These are phyloP conservation scores for Haliclystus octoradiatus DNA, from an alignment of 30 jellyfish, hydroid and myxozoan genomes.

Conservation along the genomic window DNA sequence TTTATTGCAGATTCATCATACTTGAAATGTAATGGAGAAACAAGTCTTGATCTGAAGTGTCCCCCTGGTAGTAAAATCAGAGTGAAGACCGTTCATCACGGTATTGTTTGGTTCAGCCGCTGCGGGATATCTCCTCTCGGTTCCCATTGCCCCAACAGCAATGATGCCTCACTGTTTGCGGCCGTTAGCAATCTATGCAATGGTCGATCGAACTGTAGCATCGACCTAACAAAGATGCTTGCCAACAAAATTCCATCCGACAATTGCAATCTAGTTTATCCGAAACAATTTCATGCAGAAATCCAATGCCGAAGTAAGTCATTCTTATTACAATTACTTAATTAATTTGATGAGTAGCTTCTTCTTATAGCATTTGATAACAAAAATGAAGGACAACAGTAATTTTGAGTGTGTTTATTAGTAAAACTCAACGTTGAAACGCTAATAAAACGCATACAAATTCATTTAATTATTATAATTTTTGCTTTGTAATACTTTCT, in stretches of 20 bases:
- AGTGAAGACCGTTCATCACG: constrained; percentile 36
- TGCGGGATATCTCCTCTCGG: constrained; percentile 42
- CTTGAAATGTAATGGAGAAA: constrained; percentile 14
- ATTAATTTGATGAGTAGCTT: too few relatives aligned
- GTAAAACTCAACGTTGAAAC: too few relatives aligned
- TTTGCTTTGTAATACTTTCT: too few relatives aligned
- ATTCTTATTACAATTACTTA: too few relatives aligned
- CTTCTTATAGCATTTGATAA: too few relatives aligned
- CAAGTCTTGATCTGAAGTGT: constrained; percentile 11
- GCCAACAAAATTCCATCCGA: too few relatives aligned
- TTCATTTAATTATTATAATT: too few relatives aligned
- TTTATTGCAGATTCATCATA: too few relatives aligned
- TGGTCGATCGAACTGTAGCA: constrained; percentile 17
- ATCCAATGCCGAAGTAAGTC: background rate
- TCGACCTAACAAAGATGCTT: constrained; percentile 3
- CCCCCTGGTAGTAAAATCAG: constrained; percentile 9
- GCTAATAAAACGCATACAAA: too few relatives aligned
- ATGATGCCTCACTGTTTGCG: constrained; percentile 11
- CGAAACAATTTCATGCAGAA: background rate
- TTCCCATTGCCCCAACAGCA: constrained; percentile 30
- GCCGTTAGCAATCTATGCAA: constrained; percentile 19
- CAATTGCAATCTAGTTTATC: constrained; percentile 2
- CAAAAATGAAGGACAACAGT: too few relatives aligned
- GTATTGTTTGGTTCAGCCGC: constrained; percentile 51
- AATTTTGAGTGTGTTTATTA: too few relatives aligned